Percentiles rank a stretch among this genome's conserved stretches.
phyloP scores from a whole-genome alignment of 2,888 invertebrate species.

The Tillus elongatus region DNA sequence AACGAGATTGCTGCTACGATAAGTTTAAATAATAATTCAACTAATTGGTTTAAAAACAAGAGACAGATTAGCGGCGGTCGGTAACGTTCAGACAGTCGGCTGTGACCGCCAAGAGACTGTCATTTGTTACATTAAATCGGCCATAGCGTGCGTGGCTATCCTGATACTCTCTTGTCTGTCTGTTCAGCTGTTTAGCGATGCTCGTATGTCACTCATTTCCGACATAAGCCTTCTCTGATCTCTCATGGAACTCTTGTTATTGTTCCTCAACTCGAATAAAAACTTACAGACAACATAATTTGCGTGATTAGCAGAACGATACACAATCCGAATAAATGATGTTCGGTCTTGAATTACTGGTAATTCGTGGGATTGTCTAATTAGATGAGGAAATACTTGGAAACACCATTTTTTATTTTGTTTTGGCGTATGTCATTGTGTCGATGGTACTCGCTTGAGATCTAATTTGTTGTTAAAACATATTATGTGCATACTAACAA shows the following conservation, averaged over 20 bases:
- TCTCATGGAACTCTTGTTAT: constrained; percentile 14
- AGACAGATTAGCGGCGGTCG: constrained; percentile 35
- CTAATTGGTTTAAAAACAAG: constrained; percentile 41
- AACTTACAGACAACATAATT: constrained; percentile 7
- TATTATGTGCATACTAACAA: too few relatives aligned
- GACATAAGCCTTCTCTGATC: constrained; percentile 34
- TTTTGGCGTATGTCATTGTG: too few relatives aligned
- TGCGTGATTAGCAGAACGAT: constrained; percentile 13
- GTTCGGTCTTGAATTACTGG: too few relatives aligned
- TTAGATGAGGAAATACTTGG: too few relatives aligned
- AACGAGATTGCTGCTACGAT: constrained; percentile 26
- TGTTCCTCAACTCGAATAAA: constrained; percentile 4
- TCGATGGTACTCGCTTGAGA: too few relatives aligned
- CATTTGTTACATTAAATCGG: constrained; percentile 44
- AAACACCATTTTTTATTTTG: too few relatives aligned
- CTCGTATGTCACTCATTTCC: constrained; percentile 46
- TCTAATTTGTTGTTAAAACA: too few relatives aligned
- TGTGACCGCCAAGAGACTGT: constrained; percentile 39
- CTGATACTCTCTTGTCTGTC: too few relatives aligned
- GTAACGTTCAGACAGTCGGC: constrained; percentile 35
- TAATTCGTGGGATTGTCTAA: too few relatives aligned
- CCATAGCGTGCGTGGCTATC: constrained; percentile 41
- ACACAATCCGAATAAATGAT: too few relatives aligned
- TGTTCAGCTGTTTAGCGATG: constrained; percentile 44
- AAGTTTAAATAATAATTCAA: constrained; percentile 41